Evolutionary conservation across 2,888 invertebrate genomes (phyloP).

Genomic region (Acleris holmiana): DNA sequence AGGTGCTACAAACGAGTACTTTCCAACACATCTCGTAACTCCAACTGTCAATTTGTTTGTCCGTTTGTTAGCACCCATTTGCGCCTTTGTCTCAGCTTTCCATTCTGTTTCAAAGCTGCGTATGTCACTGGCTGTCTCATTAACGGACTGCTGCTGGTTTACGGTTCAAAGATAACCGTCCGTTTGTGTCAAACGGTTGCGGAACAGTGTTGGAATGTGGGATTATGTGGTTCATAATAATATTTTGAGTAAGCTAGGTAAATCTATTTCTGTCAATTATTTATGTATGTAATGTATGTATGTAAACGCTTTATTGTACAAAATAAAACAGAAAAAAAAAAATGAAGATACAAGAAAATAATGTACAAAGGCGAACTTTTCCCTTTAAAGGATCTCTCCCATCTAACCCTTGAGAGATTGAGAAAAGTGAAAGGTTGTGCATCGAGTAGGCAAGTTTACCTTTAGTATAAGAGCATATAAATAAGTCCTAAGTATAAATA

Average conservation of each 20-base stretch:
- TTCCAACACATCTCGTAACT: slow-evolving; percentile 34
- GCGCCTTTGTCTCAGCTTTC: slow-evolving; percentile 32
- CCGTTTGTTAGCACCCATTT: slow-evolving; percentile 30
- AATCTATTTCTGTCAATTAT: neutral
- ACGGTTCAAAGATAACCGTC: slow-evolving; percentile 23
- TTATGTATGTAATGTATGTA: too few species aligned
- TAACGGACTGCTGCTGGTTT: slow-evolving; percentile 24
- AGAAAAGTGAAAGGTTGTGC: too few species aligned
- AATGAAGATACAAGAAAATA: too few species aligned
- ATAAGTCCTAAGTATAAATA: too few species aligned
- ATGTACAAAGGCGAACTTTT: too few species aligned
- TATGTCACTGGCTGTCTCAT: slow-evolving; percentile 30
- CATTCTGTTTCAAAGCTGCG: slow-evolving; percentile 22
- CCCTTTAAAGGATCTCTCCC: too few species aligned
- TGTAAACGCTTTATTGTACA: too few species aligned
- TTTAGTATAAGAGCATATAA: too few species aligned
- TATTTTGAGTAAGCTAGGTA: neutral
- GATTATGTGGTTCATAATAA: slow-evolving; percentile 1
- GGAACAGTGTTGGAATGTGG: slow-evolving; percentile 5
- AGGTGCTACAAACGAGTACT: slow-evolving; percentile 26
- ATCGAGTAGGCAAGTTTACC: too few species aligned
- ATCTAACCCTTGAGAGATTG: too few species aligned
- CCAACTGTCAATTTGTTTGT: slow-evolving; percentile 33
- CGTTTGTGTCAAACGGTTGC: slow-evolving; percentile 4
- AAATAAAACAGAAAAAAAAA: too few species aligned